phyloP scores from a whole-genome alignment of 2,797 vertebrate species.

The Pseudotriccus pelzelni region DNA sequence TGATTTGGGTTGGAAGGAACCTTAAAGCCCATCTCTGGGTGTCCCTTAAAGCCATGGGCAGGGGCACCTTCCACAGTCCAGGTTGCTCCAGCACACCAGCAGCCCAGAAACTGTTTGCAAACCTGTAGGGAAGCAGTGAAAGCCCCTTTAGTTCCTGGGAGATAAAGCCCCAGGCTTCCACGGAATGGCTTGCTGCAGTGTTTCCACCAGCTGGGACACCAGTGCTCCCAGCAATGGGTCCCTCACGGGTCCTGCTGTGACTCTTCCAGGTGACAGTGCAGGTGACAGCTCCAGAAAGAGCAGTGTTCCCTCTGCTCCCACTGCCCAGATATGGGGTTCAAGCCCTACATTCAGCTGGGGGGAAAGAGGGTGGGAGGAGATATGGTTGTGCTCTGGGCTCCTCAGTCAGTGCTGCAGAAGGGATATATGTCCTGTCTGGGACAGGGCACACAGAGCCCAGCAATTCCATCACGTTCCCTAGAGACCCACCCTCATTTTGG shows the following conservation, averaged over 20 bases:
- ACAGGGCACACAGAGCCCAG: neutral
- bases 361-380: neutral
- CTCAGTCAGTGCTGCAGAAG: neutral
- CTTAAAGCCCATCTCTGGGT: neutral
- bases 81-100: neutral
- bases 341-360: fast-evolving
- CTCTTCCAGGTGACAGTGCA: neutral
- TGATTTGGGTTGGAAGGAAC: neutral
- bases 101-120: neutral
- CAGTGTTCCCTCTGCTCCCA: neutral
- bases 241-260: neutral
- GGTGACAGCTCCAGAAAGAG: neutral
- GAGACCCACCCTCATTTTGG: neutral
- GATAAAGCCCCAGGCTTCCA: neutral
- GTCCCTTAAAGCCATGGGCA: neutral
- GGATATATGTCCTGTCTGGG: neutral
- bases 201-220: neutral
- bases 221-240: neutral
- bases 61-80: neutral
- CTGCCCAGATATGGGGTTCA: neutral
- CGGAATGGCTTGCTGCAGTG: neutral
- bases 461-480: neutral
- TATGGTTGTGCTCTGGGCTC: neutral
- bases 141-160: neutral
- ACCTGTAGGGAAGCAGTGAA: neutral